Evolutionary conservation across 2,797 vertebrate species (phyloP).

Genomic region (Lagocephalus sceleratus): DNA sequence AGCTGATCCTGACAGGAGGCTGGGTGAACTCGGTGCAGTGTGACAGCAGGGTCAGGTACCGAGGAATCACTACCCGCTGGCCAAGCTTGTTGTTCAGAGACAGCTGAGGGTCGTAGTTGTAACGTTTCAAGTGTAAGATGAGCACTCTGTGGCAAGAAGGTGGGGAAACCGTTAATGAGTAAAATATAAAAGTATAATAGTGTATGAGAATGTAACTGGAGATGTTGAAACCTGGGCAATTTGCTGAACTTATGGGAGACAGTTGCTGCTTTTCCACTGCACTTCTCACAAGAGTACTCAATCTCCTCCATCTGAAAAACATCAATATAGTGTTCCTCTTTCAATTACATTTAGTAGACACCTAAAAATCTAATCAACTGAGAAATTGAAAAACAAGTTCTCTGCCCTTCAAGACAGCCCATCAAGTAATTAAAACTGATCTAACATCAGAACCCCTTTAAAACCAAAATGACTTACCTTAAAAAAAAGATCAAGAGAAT

Average conservation of each 20-base stretch:
- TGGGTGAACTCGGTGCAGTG: slow-evolving; percentile 92
- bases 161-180: background rate
- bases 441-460: no score
- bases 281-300: slow-evolving; percentile 98
- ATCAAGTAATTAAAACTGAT: background rate
- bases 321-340: background rate
- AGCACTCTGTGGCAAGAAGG: slow-evolving; percentile 79
- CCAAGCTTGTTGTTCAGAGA: slow-evolving; percentile 97
- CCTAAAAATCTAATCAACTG: background rate
- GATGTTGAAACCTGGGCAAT: slow-evolving; percentile 84
- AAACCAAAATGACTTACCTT: slow-evolving; percentile 71
- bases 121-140: slow-evolving; percentile 97
- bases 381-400: background rate
- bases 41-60: slow-evolving; percentile 88
- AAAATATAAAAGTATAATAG: no score
- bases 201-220: background rate
- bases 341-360: background rate
- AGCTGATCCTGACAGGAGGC: slow-evolving; percentile 83
- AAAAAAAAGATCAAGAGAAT: slow-evolving; percentile 97
- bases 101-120: slow-evolving; percentile 94
- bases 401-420: no score
- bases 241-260: slow-evolving; percentile 97
- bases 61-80: slow-evolving; percentile 95
- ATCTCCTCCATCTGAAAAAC: slow-evolving; percentile 91
- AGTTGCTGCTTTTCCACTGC: slow-evolving; percentile 88